Percentiles rank a stretch among this genome's conserved stretches.
These are phyloP conservation scores for Zalophus californianus DNA, from an alignment of 2,797 vertebrate genomes.

Conservation along the genomic window DNA sequence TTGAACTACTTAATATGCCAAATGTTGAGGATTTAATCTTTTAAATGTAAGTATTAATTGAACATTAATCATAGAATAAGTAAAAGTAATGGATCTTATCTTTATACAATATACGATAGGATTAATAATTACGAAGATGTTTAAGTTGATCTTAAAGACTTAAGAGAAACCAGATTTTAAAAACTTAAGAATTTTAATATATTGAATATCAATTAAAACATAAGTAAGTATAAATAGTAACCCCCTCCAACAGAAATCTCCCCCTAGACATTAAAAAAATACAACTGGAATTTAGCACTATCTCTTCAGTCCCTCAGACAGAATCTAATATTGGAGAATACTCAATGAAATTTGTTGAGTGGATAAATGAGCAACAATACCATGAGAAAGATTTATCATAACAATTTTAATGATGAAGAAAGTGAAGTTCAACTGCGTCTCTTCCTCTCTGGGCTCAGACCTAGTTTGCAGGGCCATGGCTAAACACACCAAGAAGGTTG, in stretches of 20 bases:
- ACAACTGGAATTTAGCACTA: neutral
- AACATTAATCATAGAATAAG: neutral
- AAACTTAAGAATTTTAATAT: neutral
- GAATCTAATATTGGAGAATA: neutral
- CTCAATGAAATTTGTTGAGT: neutral
- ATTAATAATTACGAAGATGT: neutral
- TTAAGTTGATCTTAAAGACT: neutral
- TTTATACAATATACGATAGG: neutral
- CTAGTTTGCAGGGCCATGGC: neutral
- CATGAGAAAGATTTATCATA: constrained; percentile 18
- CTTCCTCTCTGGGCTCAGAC: neutral
- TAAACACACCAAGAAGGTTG: neutral
- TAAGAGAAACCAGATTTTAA: neutral
- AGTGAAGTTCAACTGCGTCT: neutral
- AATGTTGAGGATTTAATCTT: neutral
- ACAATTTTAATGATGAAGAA: neutral
- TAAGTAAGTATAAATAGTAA: neutral
- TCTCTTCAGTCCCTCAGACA: neutral
- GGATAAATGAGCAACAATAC: neutral
- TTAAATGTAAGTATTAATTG: neutral
- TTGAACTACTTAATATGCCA: neutral
- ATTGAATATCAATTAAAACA: neutral
- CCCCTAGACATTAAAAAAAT: neutral
- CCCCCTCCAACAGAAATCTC: neutral
- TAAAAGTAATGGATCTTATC: neutral